phyloP scores from a whole-genome alignment of 2,113 vertebrate species.

The Philantomba maxwellii region DNA sequence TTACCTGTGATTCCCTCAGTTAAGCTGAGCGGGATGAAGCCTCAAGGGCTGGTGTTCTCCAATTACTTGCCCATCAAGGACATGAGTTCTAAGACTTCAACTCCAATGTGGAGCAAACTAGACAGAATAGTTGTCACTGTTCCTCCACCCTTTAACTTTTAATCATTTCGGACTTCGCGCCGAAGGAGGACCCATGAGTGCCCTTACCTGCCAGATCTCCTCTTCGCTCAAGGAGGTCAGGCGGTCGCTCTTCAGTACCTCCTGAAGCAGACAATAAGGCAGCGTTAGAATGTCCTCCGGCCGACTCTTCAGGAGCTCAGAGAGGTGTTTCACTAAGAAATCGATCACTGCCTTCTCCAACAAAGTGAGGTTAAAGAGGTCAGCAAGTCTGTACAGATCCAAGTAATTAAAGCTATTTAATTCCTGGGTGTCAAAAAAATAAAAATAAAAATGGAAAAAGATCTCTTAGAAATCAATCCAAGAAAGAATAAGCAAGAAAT shows the following conservation, averaged over 20 bases:
- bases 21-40: background rate
- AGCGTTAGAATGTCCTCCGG: slow-evolving; percentile 92
- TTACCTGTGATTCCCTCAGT: background rate
- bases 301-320: slow-evolving; percentile 89
- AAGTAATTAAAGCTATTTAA: slow-evolving; percentile 97
- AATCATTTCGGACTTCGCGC: background rate
- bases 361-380: slow-evolving; percentile 96
- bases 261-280: slow-evolving; percentile 92
- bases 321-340: slow-evolving; percentile 96
- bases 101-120: background rate
- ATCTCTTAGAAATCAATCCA: slow-evolving; percentile 59
- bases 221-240: slow-evolving; percentile 96
- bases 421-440: slow-evolving; percentile 83
- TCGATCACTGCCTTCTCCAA: slow-evolving; percentile 94
- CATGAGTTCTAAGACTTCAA: background rate
- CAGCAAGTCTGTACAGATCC: slow-evolving; percentile 96
- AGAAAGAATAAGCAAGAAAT: slow-evolving; percentile 34
- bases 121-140: background rate
- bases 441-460: slow-evolving; percentile 54
- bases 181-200: background rate
- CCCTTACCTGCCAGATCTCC: slow-evolving; percentile 96
- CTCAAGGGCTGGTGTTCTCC: background rate
- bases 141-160: slow-evolving; percentile 23
- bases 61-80: background rate
- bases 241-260: slow-evolving; percentile 96